Base-by-base conservation (phyloP, 2,888 invertebrate genomes). In the Lasioglossum lativentre region DNA sequence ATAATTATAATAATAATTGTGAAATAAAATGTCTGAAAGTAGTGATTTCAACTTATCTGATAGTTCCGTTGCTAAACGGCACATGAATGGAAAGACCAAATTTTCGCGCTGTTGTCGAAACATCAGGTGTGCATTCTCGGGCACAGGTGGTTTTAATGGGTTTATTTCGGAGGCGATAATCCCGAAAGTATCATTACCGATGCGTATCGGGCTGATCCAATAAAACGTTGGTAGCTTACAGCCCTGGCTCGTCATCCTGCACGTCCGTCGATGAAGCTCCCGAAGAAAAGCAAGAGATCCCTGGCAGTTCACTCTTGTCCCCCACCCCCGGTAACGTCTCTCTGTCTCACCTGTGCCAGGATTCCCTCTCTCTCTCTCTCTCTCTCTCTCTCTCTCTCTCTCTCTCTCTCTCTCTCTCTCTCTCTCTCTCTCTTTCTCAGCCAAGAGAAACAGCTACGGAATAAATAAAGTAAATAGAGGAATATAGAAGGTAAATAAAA, bases 401-500 rank as follows among this genome's bases (percentile, higher is more conserved):
- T 38, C 34, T 66, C 47, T 70, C 42, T 72, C 63, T 66, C 56
- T 75, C 74, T 27, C 68, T 45, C 66, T 38, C 34, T 66, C 47
- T 70, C 42, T 72, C 63, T 66, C 73, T 45, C 56, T 87, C 68
- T 80, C 82, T 80, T 70, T 84, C 87, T 80, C 80, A 34, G 42
- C 78, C 74, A 70, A 86, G 80, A 86, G 80, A 86, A 82, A 85
- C 87, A 88, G 83, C 88, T 82, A 87, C 87, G 83, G 86, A 90
- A 90, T 90, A 89, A 91, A 91, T 86, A 83, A 87, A 90, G 78
- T 89, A 89, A 88, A 88, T 85, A 85, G 80, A 85, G 87, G 83
- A 82, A 87, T 80, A 86, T 86, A 86, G 86, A 76, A 86, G 86
- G 87, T 87, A 87, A 87, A 87, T 87, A 86, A 87, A 85, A 88